Percentiles rank a stretch among this genome's conserved stretches.
These are phyloP conservation scores for Nymphalis urticae DNA, from an alignment of 2,888 invertebrate species.

Conservation along the genomic window DNA sequence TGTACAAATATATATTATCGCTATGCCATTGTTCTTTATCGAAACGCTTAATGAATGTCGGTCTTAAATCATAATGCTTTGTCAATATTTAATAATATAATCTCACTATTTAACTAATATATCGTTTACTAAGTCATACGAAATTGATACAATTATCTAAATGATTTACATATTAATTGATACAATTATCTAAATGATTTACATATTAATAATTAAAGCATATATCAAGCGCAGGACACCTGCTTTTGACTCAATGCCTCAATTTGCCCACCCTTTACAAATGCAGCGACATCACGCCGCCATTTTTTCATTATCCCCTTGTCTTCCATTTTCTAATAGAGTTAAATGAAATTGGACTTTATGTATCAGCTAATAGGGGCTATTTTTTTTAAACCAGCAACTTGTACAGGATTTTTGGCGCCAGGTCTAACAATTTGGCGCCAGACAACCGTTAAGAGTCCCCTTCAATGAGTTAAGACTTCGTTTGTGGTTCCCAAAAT, in stretches of 20 bases:
- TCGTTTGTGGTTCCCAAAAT: slow-evolving; percentile 37
- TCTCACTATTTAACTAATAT: neutral
- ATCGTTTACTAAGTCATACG: slow-evolving; percentile 10
- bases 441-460: slow-evolving; percentile 64
- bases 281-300: slow-evolving; percentile 38
- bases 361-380: slow-evolving; percentile 27
- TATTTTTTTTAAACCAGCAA: slow-evolving; percentile 18
- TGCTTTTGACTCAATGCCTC: slow-evolving; percentile 2
- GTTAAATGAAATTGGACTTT: slow-evolving; percentile 35
- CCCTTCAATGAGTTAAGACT: slow-evolving; percentile 37
- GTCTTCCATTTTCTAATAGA: slow-evolving; percentile 11
- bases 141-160: slow-evolving; percentile 22
- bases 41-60: too few relatives aligned
- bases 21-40: too few relatives aligned
- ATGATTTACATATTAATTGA: slow-evolving; percentile 12
- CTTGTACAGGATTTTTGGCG: slow-evolving; percentile 45
- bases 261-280: slow-evolving; percentile 28
- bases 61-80: neutral
- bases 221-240: slow-evolving; percentile 38
- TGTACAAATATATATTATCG: too few relatives aligned
- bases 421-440: slow-evolving; percentile 64
- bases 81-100: neutral
- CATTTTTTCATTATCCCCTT: slow-evolving; percentile 28
- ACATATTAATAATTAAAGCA: slow-evolving; percentile 29
- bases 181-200: slow-evolving; percentile 13